These are phyloP conservation scores for Haplochromis vanheusdeni DNA, from an alignment of 2,113 vertebrate genomes.

Conservation along the genomic window DNA sequence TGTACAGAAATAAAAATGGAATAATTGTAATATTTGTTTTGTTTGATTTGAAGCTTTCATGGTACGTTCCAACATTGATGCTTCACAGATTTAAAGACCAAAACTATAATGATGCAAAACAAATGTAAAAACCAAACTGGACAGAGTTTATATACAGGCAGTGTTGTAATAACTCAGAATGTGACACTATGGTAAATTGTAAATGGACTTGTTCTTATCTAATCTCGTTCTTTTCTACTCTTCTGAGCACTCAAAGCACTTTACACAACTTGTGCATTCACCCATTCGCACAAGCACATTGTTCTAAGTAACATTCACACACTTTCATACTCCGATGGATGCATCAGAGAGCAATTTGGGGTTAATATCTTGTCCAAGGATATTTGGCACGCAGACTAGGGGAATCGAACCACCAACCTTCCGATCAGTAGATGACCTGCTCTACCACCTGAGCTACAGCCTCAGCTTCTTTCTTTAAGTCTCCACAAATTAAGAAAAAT, in stretches of 20 bases:
- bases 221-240: not conserved
- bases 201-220: not conserved
- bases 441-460: too few species aligned
- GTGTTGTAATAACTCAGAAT: not conserved
- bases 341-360: not conserved
- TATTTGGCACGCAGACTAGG: not conserved
- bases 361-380: fast-evolving
- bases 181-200: not conserved
- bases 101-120: not conserved
- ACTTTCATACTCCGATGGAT: fast-evolving
- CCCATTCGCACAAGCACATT: fast-evolving
- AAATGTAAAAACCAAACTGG: not conserved
- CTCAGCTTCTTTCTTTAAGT: too few species aligned
- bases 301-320: not conserved
- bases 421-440: not conserved
- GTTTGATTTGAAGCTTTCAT: not conserved
- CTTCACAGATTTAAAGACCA: not conserved
- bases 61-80: not conserved
- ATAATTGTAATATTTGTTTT: not conserved
- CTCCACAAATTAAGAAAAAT: not conserved
- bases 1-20: not conserved
- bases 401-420: not conserved
- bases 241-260: fast-evolving
- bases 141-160: fast-evolving
- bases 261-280: not conserved